Percentiles rank a stretch among this genome's conserved stretches.
These are phyloP conservation scores for Margaritifera margaritifera DNA, from an alignment of 2,888 invertebrate genomes.

Conservation along the genomic window DNA sequence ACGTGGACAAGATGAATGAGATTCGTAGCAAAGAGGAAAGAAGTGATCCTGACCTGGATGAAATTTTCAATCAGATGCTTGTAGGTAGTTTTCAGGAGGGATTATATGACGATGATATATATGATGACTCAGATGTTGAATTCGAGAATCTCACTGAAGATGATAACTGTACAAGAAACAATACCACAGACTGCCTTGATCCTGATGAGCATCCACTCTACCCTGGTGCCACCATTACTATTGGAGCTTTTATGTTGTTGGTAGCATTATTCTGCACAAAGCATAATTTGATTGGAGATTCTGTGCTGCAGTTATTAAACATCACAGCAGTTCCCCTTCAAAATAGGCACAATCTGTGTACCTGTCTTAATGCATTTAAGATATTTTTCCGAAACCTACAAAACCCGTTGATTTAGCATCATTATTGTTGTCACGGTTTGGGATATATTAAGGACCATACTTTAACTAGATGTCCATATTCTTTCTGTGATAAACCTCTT, in stretches of 20 bases:
- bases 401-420: conserved; percentile 22
- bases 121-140: too few relatives aligned
- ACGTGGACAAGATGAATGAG: too few relatives aligned
- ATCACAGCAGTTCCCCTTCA: conserved; percentile 15
- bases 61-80: too few relatives aligned
- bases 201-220: conserved; percentile 14
- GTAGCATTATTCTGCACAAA: conserved; percentile 23
- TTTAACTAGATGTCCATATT: conserved; percentile 8
- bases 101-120: too few relatives aligned
- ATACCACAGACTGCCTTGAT: too few relatives aligned
- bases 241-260: conserved; percentile 31
- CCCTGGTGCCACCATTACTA: conserved; percentile 17
- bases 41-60: too few relatives aligned
- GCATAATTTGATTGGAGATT: conserved; percentile 20
- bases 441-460: too few relatives aligned
- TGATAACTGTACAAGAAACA: too few relatives aligned
- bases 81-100: too few relatives aligned
- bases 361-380: conserved; percentile 14
- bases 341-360: conserved; percentile 12
- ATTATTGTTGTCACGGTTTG: conserved; percentile 16
- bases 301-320: conserved; percentile 14
- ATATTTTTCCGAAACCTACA: conserved; percentile 18
- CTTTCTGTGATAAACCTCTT: conserved; percentile 3
- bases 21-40: too few relatives aligned
- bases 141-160: too few relatives aligned